Base-by-base conservation (phyloP, 2,888 invertebrate species). In the Drosophila borborema region DNA sequence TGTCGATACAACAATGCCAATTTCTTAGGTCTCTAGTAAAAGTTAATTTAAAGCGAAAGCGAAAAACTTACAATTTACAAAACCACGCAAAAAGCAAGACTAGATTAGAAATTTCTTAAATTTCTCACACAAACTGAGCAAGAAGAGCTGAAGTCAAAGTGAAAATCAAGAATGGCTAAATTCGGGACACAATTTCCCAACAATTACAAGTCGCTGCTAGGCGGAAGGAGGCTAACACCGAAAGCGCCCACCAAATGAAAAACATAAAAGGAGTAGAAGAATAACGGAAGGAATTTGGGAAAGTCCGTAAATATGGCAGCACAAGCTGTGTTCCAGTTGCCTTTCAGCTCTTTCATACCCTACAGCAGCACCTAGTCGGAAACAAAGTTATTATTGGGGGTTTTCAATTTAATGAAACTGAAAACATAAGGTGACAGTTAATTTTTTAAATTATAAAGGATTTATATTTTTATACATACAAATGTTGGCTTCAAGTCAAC, bases 181-280 rank as follows among this genome's bases (percentile, higher is more conserved):
- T 74, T 74, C 71, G 65, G 69, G 66, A 72, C 64, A 77, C 75
- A 73, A 73, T 86, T 86, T 84, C 70, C 79, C 72, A 81, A 75
- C 87, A 76, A 80, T 87, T 86, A 82, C 75, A 66, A 71, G 23
- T 54, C 58, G 70, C 51, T 41, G 63, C 45, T 28, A 46, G 56
- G 43, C 38, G 34, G 55, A 20, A 51, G 49, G 60, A 51, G 68
- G 36, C 62, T 31, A 45, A 41, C 38, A 36, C 14, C 46, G 20
- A 69, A 68, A 73, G 64, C 64, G 63, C 43, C 62, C 77, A 74
- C 68, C 79, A 70, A 77, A 77, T 83, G 23, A 60, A 76, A 83
- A 74, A 63, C 77, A 61, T 69, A 79, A 79, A 82, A 83, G 70
- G 66, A 8, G 51, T 45, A 41, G 67, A 36, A 53, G 69, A 72